Percentiles rank a stretch among this genome's conserved stretches.
Evolutionary conservation across 2,888 invertebrate genomes (phyloP).

Genomic region (Phasia obesa): DNA sequence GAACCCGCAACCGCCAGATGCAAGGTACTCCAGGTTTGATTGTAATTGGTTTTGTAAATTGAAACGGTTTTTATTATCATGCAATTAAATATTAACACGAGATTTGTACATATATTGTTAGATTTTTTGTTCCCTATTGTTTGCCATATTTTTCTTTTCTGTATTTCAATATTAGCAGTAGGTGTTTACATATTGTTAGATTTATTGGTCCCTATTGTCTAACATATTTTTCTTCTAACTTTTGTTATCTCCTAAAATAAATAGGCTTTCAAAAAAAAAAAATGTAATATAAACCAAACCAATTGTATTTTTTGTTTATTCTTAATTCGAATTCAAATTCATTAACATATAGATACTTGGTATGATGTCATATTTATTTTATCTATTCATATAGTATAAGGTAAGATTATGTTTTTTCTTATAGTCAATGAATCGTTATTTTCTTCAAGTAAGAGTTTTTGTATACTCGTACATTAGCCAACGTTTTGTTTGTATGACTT

Average conservation of each 20-base stretch:
- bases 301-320: constrained; percentile 10
- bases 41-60: no score
- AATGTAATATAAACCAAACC: background rate
- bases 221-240: background rate
- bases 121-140: no score
- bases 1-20: no score
- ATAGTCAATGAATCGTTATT: background rate
- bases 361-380: background rate
- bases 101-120: no score
- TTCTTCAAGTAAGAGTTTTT: background rate
- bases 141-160: no score
- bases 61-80: no score
- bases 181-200: no score
- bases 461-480: background rate
- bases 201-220: no score
- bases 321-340: background rate
- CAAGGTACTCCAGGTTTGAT: no score
- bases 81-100: no score
- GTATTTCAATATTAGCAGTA: no score
- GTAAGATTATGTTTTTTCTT: no score
- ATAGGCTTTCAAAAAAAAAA: background rate
- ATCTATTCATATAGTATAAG: background rate
- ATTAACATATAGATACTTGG: background rate
- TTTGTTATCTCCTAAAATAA: background rate
- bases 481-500: background rate